These are phyloP conservation scores for Poecilobothrus nobilitatus DNA, from an alignment of 2,888 invertebrate genomes.

Conservation along the genomic window DNA sequence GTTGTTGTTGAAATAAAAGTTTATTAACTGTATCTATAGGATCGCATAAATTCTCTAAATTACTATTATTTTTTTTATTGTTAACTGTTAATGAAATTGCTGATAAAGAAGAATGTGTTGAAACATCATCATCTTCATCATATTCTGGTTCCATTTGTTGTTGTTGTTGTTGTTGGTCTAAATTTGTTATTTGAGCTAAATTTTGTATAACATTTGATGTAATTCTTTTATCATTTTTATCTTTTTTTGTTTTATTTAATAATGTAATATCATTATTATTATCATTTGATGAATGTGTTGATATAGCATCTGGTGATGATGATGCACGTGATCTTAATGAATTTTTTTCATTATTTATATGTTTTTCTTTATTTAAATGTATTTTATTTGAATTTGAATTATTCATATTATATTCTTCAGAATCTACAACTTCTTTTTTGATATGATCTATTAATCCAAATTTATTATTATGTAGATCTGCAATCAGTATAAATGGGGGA, in stretches of 20 bases:
- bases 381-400: conserved; percentile 8
- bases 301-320: conserved; percentile 5
- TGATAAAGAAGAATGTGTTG: conserved; percentile 36
- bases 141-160: conserved; percentile 23
- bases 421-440: conserved; percentile 9
- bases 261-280: neutral
- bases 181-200: conserved; percentile 14
- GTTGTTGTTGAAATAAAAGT: conserved; percentile 24
- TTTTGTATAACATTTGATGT: conserved; percentile 15
- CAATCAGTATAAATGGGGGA: neutral
- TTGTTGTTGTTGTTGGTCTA: no score
- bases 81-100: conserved; percentile 36
- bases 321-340: neutral
- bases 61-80: conserved; percentile 13
- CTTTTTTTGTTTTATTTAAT: neutral
- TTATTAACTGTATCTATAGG: conserved; percentile 23
- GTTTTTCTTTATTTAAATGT: conserved; percentile 7
- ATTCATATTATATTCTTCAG: neutral
- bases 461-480: conserved; percentile 9
- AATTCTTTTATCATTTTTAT: conserved; percentile 12
- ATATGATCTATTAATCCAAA: conserved; percentile 10
- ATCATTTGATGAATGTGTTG: conserved; percentile 13
- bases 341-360: neutral
- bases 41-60: conserved; percentile 21
- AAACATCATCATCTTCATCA: conserved; percentile 26